Conservation (phyloP, 2,797 vertebrate species). For the Glyptemys insculpta region DNA sequence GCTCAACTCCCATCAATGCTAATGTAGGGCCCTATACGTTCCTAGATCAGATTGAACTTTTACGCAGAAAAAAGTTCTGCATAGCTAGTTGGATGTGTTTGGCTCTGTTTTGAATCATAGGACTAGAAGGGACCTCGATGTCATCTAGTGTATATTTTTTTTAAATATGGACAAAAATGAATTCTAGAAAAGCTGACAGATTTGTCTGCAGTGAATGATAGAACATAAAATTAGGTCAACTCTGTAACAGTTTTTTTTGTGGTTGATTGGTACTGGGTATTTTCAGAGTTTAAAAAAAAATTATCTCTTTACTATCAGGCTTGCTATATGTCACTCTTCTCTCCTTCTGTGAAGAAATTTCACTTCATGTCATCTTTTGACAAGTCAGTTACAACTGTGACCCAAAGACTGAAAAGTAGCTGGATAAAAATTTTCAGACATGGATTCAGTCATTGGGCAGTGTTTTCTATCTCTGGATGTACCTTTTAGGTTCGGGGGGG, state of each 20-base stretch:
- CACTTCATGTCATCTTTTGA: not conserved
- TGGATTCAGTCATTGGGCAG: not conserved
- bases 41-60: not conserved
- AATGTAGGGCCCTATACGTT: not conserved
- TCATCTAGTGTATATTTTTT: too few species aligned
- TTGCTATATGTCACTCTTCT: not conserved
- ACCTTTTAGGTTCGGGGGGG: not conserved
- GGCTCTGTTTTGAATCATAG: not conserved
- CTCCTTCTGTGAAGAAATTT: not conserved
- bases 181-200: not conserved
- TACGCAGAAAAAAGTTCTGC: not conserved
- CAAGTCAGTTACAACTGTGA: not conserved
- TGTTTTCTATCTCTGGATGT: not conserved
- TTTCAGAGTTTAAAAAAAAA: not conserved
- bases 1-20: not conserved
- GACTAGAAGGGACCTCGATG: too few species aligned
- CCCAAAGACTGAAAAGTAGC: not conserved
- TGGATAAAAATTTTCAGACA: not conserved
- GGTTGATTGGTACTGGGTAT: not conserved
- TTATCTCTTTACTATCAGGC: not conserved
- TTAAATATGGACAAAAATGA: not conserved
- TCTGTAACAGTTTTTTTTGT: not conserved
- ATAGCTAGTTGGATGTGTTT: not conserved
- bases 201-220: not conserved
- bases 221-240: not conserved